Evolutionary conservation across 2,888 invertebrate genomes (phyloP), one percentile per base, ranked within the genome.

Genomic region (Camptogramma bilineatum): DNA sequence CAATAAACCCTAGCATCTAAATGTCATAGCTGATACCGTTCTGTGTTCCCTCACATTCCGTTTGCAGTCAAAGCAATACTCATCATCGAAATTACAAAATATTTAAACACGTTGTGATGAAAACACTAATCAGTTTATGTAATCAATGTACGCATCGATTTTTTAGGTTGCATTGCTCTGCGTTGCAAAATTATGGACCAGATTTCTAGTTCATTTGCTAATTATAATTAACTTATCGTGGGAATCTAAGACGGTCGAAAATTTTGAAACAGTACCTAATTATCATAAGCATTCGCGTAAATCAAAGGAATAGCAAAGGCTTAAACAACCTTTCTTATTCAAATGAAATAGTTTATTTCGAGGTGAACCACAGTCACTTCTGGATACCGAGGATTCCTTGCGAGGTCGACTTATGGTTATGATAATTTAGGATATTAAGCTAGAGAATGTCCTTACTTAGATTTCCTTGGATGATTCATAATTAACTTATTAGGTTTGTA

Each of bases 351-450:
- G 66, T 68, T 70, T 57, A 52, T 68, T 70, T 72, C 89, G 87
- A 89, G 89, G 90, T 82, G 66, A 90, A 82, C 90, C 57, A 75
- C 80, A 68, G 77, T 79, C 70, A 62, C 72, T 64, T 69, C 67
- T 65, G 76, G 75, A 75, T 80, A 62, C 74, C 70, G 68, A 18
- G 70, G 78, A 85, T 85, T 80, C 83, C 73, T 71, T 34, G 28
- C 61, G 56, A 71, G 72, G 68, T 70, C 60, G 66, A 51, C 63
- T 55, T 60, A 52, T 61, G 46, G 21, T 55, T 60, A 52, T 61
- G 46, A 34, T 52, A 62, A 64, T 66, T 56, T 64, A 18, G 65
- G 63, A 68, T 66, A 66, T 8, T 16, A 7, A 44, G 70, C 71
- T 70, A 63, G 71, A 57, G 69, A 77, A 56, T 68, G 56, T 66